Evolutionary conservation across 2,113 vertebrate species (phyloP), one percentile per base, ranked within the genome.

Genomic region (Protomyctophum bolini): DNA sequence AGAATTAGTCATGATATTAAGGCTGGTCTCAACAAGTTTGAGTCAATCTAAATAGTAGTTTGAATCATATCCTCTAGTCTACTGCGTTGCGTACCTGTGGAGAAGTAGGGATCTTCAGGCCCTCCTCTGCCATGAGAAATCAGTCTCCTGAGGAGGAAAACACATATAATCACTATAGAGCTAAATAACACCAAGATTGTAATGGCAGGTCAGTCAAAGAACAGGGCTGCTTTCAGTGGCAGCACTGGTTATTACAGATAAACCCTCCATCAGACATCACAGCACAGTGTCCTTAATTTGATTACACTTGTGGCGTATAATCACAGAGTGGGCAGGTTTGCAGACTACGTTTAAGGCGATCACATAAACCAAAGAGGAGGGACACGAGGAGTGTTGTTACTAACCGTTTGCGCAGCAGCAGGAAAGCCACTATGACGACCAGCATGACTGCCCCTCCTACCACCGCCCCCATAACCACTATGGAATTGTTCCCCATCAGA

Each of bases 101-200:
- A 94, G 82, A 98, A 98, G 79, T 97, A 97, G 12, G 97, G 94
- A 0, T 98, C 97, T 70, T 97, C 97, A 0, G 93, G 57, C 0
- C 95, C 94, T 63, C 96, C 94, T n/a, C 94, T 93, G 1, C 91
- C 85, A 4, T 83, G 92, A 0, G 89, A 79, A 57, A 75, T 92
- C 72, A 90, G 92, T 80, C 86, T 94, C 90, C 97, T 99, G 84
- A 61, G 5, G 63, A 78, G 50, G 50, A 76, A 79, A 81, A 90
- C 62, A 70, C 72, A 45, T 55, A 74, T 46, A 75, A 80, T 88
- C 21, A 83, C 70, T 59, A 65, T 12, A 49, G 54, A 62, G 72
- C 76, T 75, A 58, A 49, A 63, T 59, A 76, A 73, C 71, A 76
- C 50, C 63, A 68, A 86, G 71, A 67, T 59, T 33, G 59, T 79